These are phyloP conservation scores for Rhingia rostrata DNA, from an alignment of 2,888 invertebrate genomes.

Conservation along the genomic window DNA sequence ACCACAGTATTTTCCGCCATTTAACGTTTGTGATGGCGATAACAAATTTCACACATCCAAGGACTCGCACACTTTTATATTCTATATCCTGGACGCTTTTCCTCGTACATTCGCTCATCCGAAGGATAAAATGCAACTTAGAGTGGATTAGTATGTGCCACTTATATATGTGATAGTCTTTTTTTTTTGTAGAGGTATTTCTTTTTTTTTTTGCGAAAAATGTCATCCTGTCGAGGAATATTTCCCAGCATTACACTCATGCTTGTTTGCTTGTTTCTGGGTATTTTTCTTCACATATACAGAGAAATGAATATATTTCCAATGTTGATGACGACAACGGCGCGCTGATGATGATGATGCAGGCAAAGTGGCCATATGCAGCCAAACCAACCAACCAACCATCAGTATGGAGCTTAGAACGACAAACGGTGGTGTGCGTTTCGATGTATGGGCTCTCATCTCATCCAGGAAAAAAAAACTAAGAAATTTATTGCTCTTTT, in stretches of 20 bases:
- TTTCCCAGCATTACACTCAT: slow-evolving; percentile 45
- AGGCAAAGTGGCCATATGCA: slow-evolving; percentile 58
- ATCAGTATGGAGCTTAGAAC: slow-evolving; percentile 39
- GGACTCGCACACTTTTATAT: slow-evolving; percentile 59
- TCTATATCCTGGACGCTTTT: slow-evolving; percentile 36
- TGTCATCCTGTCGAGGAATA: slow-evolving; percentile 56
- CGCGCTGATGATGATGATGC: slow-evolving; percentile 50
- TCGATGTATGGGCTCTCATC: slow-evolving; percentile 55
- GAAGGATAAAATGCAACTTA: slow-evolving; percentile 61
- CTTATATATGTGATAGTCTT: slow-evolving; percentile 17
- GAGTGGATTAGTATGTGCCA: slow-evolving; percentile 66
- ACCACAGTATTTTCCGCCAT: slow-evolving; percentile 55
- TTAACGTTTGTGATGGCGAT: slow-evolving; percentile 62
- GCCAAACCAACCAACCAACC: slow-evolving; percentile 13
- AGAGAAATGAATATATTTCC: slow-evolving; percentile 68
- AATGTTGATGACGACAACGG: slow-evolving; percentile 44
- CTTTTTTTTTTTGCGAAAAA: slow-evolving; percentile 31
- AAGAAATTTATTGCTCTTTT: slow-evolving; percentile 73
- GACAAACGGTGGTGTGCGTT: slow-evolving; percentile 40
- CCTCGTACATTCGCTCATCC: slow-evolving; percentile 28
- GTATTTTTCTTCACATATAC: slow-evolving; percentile 50
- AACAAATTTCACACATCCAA: slow-evolving; percentile 69
- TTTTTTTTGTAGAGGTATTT: slow-evolving; percentile 17
- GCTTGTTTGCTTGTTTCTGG: slow-evolving; percentile 59
- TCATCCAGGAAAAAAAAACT: slow-evolving; percentile 55